Base-by-base conservation (phyloP, 2,888 invertebrate species). In the Labia minor region DNA sequence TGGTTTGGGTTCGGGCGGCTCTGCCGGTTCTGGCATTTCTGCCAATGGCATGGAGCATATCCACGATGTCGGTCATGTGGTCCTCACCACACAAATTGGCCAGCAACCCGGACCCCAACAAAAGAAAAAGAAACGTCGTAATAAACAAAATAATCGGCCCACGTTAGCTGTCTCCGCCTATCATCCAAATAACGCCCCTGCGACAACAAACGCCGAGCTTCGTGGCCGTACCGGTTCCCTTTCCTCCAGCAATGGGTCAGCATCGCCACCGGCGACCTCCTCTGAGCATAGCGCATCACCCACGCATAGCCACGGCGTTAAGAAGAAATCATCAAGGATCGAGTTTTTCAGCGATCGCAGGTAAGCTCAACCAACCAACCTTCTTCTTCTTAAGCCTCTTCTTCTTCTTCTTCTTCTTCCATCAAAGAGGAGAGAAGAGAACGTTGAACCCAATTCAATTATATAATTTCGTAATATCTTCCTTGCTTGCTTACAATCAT, bases 301-400 rank as follows among this genome's bases (percentile, higher is more conserved):
- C 11, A 83, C 85, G 37, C 88, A 89, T 76, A 72, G 64, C 70
- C 70, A 68, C 72, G 81, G 37, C 66, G 79, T 80, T 72, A 86
- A 88, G 81, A 88, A 88, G 79, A 87, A 88, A 79, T 85, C 85
- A 74, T 69, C 71, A 67, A 89, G 88, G 77, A 82, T 87, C 70
- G 91, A 92, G 75, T 83, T 89, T 73, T 83, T 89, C 76, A 87
- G 89, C 68, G 90, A 91, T 76, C 83, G 88, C 77, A 85, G 91
- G 91, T 92, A 76, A 86, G 88, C 65, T 21, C 19, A 6, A 33
- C 11, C 10, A n/a, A n/a, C n/a, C 19, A 11, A 4, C 37, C 21
- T 8, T 61, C 14, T 19, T 66, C 33, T 65, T 19, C 63, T 21
- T 49, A n/a, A n/a, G n/a, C n/a, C 33, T 33, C 33, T 33, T 33